Evolutionary conservation across 2,113 vertebrate species (phyloP).

Genomic region (Hystrix cristata): DNA sequence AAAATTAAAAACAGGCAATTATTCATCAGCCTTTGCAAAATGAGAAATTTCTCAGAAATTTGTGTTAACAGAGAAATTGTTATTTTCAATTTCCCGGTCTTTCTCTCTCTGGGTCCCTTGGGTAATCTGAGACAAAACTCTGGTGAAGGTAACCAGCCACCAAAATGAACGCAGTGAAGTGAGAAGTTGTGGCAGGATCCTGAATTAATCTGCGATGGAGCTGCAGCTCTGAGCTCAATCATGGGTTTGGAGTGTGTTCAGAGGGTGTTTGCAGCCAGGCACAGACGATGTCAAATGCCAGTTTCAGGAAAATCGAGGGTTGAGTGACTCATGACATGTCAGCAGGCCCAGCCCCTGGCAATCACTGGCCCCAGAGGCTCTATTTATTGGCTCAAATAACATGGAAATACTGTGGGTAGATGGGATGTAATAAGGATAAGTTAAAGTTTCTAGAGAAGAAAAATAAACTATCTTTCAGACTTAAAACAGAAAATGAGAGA

Average conservation of each 20-base stretch:
- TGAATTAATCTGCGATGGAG: constrained; percentile 18
- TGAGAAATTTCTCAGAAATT: constrained; percentile 19
- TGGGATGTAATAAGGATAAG: constrained; percentile 8
- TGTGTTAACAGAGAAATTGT: not conserved
- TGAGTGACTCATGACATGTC: constrained; percentile 45
- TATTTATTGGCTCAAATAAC: constrained; percentile 40
- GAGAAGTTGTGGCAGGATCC: not conserved
- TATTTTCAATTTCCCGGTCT: constrained; percentile 49
- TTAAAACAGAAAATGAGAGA: constrained; percentile 6
- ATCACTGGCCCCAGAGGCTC: not conserved
- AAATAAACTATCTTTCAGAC: constrained; percentile 32
- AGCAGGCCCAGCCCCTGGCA: not conserved
- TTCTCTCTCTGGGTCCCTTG: constrained; percentile 1
- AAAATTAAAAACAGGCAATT: not conserved
- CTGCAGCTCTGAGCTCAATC: constrained; percentile 35
- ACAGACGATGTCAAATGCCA: constrained; percentile 45
- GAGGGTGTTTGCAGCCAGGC: constrained; percentile 16
- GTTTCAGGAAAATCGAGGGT: constrained; percentile 37
- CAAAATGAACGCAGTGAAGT: constrained; percentile 12
- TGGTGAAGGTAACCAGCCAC: not conserved
- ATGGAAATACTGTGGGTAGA: not conserved
- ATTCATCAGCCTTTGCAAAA: not conserved
- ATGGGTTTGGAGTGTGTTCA: constrained; percentile 43
- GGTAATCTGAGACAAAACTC: constrained; percentile 26
- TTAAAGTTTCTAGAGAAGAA: constrained; percentile 8